These are phyloP conservation scores for Sphaerophoria taeniata DNA, from an alignment of 2,888 invertebrate species.

Conservation along the genomic window DNA sequence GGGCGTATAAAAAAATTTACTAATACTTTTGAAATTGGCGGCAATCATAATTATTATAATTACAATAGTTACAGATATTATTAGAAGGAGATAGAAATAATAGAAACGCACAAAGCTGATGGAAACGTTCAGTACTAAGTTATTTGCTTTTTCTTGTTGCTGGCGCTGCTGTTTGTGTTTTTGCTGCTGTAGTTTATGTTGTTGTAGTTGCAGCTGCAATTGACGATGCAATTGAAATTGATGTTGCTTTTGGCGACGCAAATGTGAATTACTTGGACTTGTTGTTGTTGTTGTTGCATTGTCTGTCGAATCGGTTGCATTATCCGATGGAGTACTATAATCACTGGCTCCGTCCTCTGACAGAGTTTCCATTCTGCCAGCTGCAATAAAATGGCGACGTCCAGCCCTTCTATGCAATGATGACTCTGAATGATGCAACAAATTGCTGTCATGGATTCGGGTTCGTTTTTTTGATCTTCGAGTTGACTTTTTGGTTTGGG, in stretches of 20 bases:
- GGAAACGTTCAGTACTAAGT: constrained; percentile 65
- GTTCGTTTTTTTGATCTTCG: constrained; percentile 52
- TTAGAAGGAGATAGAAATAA: constrained; percentile 71
- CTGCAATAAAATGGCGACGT: constrained; percentile 62
- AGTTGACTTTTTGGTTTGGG: not conserved
- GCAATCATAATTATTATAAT: constrained; percentile 74
- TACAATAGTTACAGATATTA: constrained; percentile 70
- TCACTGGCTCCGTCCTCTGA: constrained; percentile 60
- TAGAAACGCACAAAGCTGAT: constrained; percentile 72
- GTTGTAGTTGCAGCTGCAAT: constrained; percentile 12
- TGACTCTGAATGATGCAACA: constrained; percentile 55
- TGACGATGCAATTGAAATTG: constrained; percentile 38
- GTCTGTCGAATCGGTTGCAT: constrained; percentile 3
- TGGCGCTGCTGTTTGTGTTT: constrained; percentile 40
- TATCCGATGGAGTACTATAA: constrained; percentile 52
- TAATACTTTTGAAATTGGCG: constrained; percentile 73
- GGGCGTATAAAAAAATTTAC: constrained; percentile 72
- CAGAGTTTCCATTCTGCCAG: constrained; percentile 46
- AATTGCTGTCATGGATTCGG: constrained; percentile 63
- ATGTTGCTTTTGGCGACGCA: constrained; percentile 56
- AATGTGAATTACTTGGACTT: constrained; percentile 61
- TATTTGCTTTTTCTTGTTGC: constrained; percentile 43
- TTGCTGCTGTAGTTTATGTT: constrained; percentile 10
- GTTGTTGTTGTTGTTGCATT: constrained; percentile 5
- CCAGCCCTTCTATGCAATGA: constrained; percentile 14